Base-by-base conservation (phyloP, 2,113 vertebrate genomes). In the Chitala chitala region DNA sequence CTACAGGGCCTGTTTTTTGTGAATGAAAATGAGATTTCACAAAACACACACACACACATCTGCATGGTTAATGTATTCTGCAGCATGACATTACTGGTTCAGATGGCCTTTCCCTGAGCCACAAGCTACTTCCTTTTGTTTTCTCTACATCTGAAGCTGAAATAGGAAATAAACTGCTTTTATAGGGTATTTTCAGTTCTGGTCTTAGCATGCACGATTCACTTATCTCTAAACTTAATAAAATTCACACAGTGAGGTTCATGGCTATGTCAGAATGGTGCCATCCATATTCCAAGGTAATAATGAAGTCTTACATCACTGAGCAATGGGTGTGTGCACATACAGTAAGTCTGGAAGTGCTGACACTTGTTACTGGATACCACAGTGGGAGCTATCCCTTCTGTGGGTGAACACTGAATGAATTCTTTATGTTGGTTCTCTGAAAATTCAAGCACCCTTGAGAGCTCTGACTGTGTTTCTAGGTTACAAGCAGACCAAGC, bases 21-120 rank as follows among this genome's bases (percentile, higher is more conserved):
- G 79, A 77, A 78, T 75, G 79, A 81, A 76, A 82, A 80, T 36
- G 77, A 81, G 76, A 75, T 76, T 73, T 73, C 66, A 46, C 48
- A 74, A 76, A 74, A 77, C 56, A 56, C 69, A 80, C 69, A 74
- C 73, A 77, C 74, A 40, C 15, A 63, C 59, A 17, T 5, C 2
- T 71, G 56, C 1, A 0, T 81, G 82, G 83, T 76, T 76, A 82
- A 83, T 71, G 48, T 78, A 86, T 82, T 78, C 78, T 81, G 83
- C 84, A 83, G 85, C 77, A 72, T 59, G 72, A 20, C 33, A 73
- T 68, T 82, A 82, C 75, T 86, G 83, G 77, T 73, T 78, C 85
- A 82, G 64, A 82, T 56, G 84, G 74, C 86, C 82, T 84, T 79
- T 74, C 78, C 81, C 80, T 81, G 68, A 77, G 76, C 78, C 72